These are phyloP conservation scores for Mustelus asterias DNA, from an alignment of 2,113 vertebrate species.

Conservation along the genomic window DNA sequence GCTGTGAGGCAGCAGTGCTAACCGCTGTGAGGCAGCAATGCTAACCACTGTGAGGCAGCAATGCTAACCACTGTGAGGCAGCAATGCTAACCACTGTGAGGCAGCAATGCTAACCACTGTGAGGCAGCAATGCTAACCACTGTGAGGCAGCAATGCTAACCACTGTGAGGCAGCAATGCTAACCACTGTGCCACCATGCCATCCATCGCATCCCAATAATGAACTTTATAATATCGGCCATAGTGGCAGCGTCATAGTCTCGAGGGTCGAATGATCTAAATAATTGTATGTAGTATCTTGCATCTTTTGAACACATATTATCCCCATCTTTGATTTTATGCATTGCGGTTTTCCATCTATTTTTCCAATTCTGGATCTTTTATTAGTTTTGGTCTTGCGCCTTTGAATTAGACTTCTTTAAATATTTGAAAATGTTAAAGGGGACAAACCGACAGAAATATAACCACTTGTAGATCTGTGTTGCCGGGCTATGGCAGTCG, in stretches of 20 bases:
- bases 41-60: too few species aligned
- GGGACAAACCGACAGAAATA: not conserved
- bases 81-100: too few species aligned
- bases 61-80: too few species aligned
- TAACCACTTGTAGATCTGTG: not conserved
- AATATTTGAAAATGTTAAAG: not conserved
- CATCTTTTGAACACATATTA: not conserved
- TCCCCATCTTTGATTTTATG: not conserved
- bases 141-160: too few species aligned
- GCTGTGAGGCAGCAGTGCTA: too few species aligned
- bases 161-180: too few species aligned
- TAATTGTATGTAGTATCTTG: not conserved
- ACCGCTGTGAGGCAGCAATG: too few species aligned
- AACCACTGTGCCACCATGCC: too few species aligned
- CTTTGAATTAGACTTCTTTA: not conserved
- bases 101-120: too few species aligned
- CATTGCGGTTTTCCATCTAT: not conserved
- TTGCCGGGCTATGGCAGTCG: not conserved
- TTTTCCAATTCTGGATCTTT: not conserved
- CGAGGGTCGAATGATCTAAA: not conserved
- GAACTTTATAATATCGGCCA: not conserved
- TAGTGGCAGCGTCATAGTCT: not conserved
- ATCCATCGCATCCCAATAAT: not conserved
- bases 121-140: too few species aligned
- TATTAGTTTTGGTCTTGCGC: not conserved